phyloP scores from a whole-genome alignment of 2,113 vertebrate genomes.

The Antechinus flavipes region DNA sequence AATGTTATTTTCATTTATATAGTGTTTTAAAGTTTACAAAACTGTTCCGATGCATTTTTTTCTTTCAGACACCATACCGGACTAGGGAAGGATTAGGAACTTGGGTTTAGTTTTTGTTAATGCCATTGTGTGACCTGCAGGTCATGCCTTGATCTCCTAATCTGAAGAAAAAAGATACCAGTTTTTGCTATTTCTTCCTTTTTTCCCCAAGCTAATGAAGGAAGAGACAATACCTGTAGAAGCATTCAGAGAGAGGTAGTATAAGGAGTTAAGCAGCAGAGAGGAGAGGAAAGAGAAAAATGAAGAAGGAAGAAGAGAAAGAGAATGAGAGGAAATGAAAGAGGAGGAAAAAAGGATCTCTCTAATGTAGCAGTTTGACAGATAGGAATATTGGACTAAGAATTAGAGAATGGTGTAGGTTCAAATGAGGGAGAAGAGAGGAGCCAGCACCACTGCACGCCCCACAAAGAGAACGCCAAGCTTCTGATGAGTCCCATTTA shows the following conservation, averaged over 20 bases:
- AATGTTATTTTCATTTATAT: background rate
- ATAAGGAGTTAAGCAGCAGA: slow-evolving; percentile 53
- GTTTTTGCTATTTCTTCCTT: background rate
- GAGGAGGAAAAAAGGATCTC: background rate
- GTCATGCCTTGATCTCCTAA: background rate
- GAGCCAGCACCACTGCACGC: background rate
- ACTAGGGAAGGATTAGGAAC: background rate
- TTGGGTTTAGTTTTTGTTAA: background rate
- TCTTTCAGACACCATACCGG: background rate
- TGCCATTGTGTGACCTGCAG: background rate
- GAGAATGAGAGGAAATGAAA: background rate
- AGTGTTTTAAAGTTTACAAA: background rate
- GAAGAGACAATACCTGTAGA: slow-evolving; percentile 46
- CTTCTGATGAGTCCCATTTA: slow-evolving; percentile 44
- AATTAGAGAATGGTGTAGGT: background rate
- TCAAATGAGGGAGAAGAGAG: background rate
- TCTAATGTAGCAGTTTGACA: background rate
- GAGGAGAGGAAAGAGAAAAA: slow-evolving; percentile 54
- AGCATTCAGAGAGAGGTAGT: slow-evolving; percentile 40
- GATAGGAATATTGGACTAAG: background rate
- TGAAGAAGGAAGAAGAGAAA: background rate
- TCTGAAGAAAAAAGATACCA: background rate
- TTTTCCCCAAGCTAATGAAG: background rate
- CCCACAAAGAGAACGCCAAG: slow-evolving; percentile 36
- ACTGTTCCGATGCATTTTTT: background rate